Percentiles rank a stretch among this genome's conserved stretches.
phyloP scores from a whole-genome alignment of 2,888 invertebrate species.

The Spisula solida region DNA sequence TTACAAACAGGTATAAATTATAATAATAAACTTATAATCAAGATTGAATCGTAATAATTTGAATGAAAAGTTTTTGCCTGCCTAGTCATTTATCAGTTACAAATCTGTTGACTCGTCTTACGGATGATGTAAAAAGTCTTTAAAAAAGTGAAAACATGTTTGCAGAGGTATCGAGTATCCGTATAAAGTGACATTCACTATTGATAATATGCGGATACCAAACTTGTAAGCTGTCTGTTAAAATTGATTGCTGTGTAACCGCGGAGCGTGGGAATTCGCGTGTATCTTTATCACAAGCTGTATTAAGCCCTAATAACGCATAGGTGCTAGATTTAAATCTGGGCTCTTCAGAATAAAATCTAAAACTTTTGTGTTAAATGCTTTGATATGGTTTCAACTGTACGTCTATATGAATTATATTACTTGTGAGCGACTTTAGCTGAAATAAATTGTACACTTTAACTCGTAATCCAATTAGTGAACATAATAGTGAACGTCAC shows the following conservation, averaged over 20 bases:
- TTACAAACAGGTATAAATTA: no score
- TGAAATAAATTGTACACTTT: not conserved
- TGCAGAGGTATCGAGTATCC: not conserved
- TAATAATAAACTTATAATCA: no score
- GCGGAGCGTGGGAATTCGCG: constrained; percentile 41
- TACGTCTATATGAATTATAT: not conserved
- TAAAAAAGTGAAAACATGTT: not conserved
- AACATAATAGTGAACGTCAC: not conserved
- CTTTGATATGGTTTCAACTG: not conserved
- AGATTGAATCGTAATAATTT: no score
- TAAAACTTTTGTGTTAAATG: not conserved
- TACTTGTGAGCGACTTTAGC: not conserved
- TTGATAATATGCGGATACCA: not conserved
- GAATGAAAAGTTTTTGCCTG: no score
- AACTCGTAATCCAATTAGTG: not conserved
- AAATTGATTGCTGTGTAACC: constrained; percentile 5
- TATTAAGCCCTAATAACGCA: not conserved
- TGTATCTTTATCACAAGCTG: not conserved
- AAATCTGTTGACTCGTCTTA: no score
- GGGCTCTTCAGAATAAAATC: not conserved
- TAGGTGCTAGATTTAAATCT: not conserved
- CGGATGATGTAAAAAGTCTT: no score
- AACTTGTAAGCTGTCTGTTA: constrained; percentile 41
- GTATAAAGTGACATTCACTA: not conserved
- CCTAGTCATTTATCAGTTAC: no score